phyloP scores from a whole-genome alignment of 2,888 invertebrate species.

The Sylvicola cinctus region DNA sequence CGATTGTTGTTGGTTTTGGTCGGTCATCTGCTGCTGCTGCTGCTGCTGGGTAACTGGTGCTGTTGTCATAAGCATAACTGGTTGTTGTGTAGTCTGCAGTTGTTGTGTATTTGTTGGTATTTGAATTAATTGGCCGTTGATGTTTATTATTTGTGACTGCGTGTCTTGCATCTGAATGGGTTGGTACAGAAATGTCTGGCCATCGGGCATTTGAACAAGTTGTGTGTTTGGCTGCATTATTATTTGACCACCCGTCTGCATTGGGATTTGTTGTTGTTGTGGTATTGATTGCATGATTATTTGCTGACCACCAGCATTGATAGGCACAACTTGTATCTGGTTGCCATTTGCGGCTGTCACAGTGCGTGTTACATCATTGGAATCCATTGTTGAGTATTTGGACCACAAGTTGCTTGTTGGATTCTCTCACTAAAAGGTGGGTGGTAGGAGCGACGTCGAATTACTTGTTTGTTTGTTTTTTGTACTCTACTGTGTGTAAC shows the following conservation, averaged over 20 bases:
- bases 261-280: constrained; percentile 7
- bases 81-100: constrained; percentile 9
- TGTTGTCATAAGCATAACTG: constrained; percentile 12
- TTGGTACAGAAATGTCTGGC: constrained; percentile 69
- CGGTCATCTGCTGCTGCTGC: constrained; percentile 12
- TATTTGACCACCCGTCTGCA: constrained; percentile 2
- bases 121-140: constrained; percentile 25
- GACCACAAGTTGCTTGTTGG: no score
- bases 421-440: no score
- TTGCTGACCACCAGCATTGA: constrained; percentile 14
- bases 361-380: constrained; percentile 1
- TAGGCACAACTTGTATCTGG: constrained; percentile 9
- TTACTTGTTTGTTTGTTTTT: not conserved
- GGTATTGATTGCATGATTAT: constrained; percentile 19
- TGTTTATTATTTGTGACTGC: constrained; percentile 36
- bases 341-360: constrained; percentile 6
- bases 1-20: constrained; percentile 12
- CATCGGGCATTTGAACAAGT: constrained; percentile 76
- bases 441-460: no score
- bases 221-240: constrained; percentile 27
- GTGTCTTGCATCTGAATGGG: constrained; percentile 20
- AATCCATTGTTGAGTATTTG: constrained; percentile 4
- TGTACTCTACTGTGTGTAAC: not conserved
- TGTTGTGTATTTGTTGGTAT: constrained; percentile 15
- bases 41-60: constrained; percentile 10